These are phyloP conservation scores for Lepisosteus oculatus DNA, from an alignment of 2,113 vertebrate species.

Conservation along the genomic window DNA sequence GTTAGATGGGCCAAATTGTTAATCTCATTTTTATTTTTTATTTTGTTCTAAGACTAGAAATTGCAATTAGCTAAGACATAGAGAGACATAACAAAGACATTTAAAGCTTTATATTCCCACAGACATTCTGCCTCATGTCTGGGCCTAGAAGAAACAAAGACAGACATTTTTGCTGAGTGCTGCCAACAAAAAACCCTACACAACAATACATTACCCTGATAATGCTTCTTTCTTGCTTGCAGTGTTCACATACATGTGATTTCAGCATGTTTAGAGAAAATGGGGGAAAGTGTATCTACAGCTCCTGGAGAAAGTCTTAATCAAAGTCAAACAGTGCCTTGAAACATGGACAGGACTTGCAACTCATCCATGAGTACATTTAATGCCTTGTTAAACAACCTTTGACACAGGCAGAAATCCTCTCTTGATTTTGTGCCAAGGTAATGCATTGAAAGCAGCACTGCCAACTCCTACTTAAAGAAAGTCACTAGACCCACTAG, in stretches of 20 bases:
- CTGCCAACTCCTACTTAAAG: background rate
- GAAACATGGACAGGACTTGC: slow-evolving; percentile 33
- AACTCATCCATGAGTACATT: slow-evolving; percentile 59
- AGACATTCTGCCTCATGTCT: too few relatives aligned
- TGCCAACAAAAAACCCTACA: background rate
- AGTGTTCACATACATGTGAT: background rate
- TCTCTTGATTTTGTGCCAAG: slow-evolving; percentile 58
- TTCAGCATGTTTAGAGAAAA: background rate
- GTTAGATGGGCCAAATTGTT: background rate
- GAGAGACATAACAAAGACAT: too few relatives aligned
- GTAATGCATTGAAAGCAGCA: slow-evolving; percentile 62
- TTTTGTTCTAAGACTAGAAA: too few relatives aligned
- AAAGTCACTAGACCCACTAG: too few relatives aligned
- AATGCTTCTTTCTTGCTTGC: background rate
- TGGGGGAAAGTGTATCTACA: background rate
- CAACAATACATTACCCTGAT: background rate
- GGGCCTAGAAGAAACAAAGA: background rate
- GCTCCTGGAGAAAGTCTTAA: slow-evolving; percentile 12
- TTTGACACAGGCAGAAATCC: slow-evolving; percentile 37
- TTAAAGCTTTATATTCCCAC: too few relatives aligned
- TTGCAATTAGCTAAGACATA: too few relatives aligned
- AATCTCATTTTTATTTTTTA: too few relatives aligned
- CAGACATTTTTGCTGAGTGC: background rate
- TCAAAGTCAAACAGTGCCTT: slow-evolving; percentile 21
- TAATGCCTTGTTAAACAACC: slow-evolving; percentile 53